A percentile compares a stretch with the other conserved stretches of the same genome.
These are phyloP conservation scores for Megaleporinus macrocephalus DNA, from an alignment of 2,113 vertebrate species.

Conservation along the genomic window DNA sequence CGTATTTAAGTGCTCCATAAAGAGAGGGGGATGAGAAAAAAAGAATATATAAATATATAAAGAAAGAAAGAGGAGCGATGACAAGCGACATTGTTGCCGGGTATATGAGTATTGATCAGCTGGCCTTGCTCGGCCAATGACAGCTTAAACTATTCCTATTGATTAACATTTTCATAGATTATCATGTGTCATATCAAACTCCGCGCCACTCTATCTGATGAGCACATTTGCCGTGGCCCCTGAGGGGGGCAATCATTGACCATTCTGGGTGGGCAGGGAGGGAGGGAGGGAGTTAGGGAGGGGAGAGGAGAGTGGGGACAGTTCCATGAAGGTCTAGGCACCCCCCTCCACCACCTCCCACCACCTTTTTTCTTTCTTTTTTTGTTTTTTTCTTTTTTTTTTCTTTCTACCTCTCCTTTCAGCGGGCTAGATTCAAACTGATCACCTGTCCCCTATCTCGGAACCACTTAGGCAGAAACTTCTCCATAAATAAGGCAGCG, in stretches of 20 bases:
- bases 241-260: conserved; percentile 80
- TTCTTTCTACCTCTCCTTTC: neutral
- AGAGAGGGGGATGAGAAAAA: conserved; percentile 82
- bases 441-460: conserved; percentile 88
- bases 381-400: neutral
- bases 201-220: conserved; percentile 85
- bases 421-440: conserved; percentile 74
- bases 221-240: conserved; percentile 90
- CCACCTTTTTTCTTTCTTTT: neutral
- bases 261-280: conserved; percentile 73
- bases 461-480: conserved; percentile 91
- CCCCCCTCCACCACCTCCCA: conserved; percentile 64
- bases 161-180: conserved; percentile 99
- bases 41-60: too few relatives aligned
- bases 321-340: conserved; percentile 63
- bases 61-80: conserved; percentile 81
- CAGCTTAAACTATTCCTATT: conserved; percentile 99
- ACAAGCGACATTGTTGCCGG: conserved; percentile 97
- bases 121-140: conserved; percentile 86
- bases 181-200: conserved; percentile 99
- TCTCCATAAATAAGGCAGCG: conserved; percentile 91
- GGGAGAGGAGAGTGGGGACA: conserved; percentile 69
- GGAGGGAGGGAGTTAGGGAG: conserved; percentile 56
- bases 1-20: conserved; percentile 97
- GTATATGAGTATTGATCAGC: conserved; percentile 96